Percentiles rank a stretch among this genome's conserved stretches.
Conservation (phyloP, 1,140 invertebrate species). For the Oscheius sp. region DNA sequence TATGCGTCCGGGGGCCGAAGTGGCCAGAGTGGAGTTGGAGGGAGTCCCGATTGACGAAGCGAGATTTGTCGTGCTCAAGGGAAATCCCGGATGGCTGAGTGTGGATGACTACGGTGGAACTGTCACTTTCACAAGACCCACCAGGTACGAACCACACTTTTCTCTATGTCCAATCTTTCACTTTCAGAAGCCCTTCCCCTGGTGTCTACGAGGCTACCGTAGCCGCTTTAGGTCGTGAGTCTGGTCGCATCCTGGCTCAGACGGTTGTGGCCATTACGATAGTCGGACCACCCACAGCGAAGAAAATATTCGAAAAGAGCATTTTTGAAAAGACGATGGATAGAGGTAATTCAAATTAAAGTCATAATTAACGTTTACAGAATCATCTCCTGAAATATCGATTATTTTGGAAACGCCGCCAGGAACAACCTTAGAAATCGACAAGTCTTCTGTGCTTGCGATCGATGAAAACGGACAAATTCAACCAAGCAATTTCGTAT, state of each 20-base stretch:
- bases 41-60: slow-evolving; percentile 34
- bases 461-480: slow-evolving; percentile 1
- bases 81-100: slow-evolving; percentile 34
- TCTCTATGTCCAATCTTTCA: neutral
- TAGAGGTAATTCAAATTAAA: neutral
- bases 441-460: neutral
- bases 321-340: neutral
- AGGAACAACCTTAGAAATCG: neutral
- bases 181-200: neutral
- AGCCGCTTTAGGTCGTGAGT: neutral
- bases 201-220: neutral
- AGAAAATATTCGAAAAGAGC: neutral
- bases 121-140: slow-evolving; percentile 7
- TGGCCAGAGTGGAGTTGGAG: slow-evolving; percentile 24
- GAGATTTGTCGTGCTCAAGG: slow-evolving; percentile 18
- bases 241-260: neutral
- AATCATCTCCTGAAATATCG: neutral
- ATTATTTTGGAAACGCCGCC: neutral
- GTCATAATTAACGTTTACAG: neutral
- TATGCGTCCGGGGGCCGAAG: neutral
- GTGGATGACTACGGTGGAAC: slow-evolving; percentile 33
- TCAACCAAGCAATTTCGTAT: neutral
- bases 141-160: slow-evolving; percentile 14
- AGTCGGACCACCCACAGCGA: neutral
- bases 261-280: neutral